Conservation (phyloP, 2,888 invertebrate genomes). For the Sminthurinus aureus region DNA sequence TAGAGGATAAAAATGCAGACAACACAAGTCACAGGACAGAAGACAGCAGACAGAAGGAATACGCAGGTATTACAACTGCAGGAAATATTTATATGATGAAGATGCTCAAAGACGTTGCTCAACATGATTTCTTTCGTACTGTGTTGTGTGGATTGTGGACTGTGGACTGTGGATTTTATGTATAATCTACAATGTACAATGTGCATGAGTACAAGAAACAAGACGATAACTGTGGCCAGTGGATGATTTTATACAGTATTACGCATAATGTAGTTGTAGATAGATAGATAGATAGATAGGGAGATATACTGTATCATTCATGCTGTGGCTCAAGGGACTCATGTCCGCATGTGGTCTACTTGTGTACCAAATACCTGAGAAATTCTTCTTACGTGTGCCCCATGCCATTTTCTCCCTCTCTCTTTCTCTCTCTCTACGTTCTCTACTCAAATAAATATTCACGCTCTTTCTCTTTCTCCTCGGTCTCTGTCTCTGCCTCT, state of each 20-base stretch:
- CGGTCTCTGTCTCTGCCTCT: neutral
- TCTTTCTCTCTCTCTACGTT: too few relatives aligned
- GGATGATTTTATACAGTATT: neutral
- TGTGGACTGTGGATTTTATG: neutral
- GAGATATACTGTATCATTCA: conserved; percentile 15
- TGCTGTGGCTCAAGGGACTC: conserved; percentile 33
- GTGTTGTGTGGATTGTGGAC: neutral
- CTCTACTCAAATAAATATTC: conserved; percentile 23
- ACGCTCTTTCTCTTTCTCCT: neutral
- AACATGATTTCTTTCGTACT: neutral
- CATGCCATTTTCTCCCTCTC: conserved; percentile 24
- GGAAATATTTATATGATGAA: neutral
- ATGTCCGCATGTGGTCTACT: conserved; percentile 31
- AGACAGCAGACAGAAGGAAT: neutral
- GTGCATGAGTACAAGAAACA: too few relatives aligned
- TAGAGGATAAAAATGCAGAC: neutral
- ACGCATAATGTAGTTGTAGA: neutral
- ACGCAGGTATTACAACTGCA: neutral
- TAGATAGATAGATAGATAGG: neutral
- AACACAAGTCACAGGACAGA: neutral
- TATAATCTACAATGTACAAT: too few relatives aligned
- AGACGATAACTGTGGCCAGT: neutral
- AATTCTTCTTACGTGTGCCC: conserved; percentile 40
- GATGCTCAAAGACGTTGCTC: neutral
- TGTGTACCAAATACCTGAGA: conserved; percentile 39